A percentile compares a stretch with the other conserved stretches of the same genome.
These are phyloP conservation scores for Acrobasis suavella DNA, from an alignment of 2,888 invertebrate species.

Conservation along the genomic window DNA sequence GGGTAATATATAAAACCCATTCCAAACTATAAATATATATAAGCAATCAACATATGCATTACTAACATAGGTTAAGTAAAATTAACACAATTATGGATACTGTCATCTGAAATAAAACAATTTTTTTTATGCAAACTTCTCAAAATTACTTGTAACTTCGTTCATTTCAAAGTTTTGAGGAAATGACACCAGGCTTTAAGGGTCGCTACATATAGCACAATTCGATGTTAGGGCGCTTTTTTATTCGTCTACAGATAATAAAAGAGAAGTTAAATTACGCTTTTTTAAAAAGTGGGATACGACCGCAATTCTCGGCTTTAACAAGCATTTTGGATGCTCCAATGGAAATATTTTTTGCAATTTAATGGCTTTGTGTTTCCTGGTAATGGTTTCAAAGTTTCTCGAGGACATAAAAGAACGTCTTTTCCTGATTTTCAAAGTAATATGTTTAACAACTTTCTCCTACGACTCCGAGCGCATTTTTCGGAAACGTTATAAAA, in stretches of 20 bases:
- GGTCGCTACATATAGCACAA: conserved; percentile 1
- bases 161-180: conserved; percentile 9
- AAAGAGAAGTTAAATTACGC: conserved; percentile 17
- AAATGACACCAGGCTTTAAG: conserved; percentile 1
- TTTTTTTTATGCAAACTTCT: neutral
- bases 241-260: conserved; percentile 16
- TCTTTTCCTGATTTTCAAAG: neutral
- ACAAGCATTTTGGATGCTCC: conserved; percentile 8
- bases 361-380: conserved; percentile 8
- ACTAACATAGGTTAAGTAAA: too few species aligned
- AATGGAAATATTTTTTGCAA: conserved; percentile 15
- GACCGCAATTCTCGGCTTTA: conserved; percentile 5
- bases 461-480: too few species aligned
- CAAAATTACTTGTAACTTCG: neutral
- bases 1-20: too few species aligned
- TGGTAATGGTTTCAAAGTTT: conserved; percentile 15
- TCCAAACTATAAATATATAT: too few species aligned
- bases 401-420: neutral
- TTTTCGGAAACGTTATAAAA: too few species aligned
- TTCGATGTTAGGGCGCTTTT: conserved; percentile 9
- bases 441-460: neutral
- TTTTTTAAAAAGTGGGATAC: conserved; percentile 11
- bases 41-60: too few species aligned
- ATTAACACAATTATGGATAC: too few species aligned
- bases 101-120: too few species aligned